Conservation (phyloP, 2,888 invertebrate species). For the Corbicula japonica region DNA sequence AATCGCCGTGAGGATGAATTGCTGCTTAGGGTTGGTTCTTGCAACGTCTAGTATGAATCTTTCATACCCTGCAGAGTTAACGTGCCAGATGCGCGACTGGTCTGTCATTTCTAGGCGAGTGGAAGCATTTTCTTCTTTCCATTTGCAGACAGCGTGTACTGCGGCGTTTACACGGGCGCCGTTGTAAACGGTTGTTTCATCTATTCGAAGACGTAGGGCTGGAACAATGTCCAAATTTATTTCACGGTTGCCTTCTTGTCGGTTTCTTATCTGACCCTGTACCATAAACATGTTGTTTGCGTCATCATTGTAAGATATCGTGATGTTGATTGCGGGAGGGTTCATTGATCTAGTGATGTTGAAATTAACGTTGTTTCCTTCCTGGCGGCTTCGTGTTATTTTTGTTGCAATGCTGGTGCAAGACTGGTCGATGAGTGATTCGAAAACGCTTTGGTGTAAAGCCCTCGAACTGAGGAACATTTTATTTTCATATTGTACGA, state of each 20-base stretch:
- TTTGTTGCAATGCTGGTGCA: constrained; percentile 9
- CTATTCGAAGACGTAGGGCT: constrained; percentile 52
- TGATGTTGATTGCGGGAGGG: constrained; percentile 59
- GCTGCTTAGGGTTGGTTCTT: constrained; percentile 28
- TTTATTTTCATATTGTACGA: constrained; percentile 6
- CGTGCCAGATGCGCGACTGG: constrained; percentile 62
- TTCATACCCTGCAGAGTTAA: no score
- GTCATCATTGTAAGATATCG: constrained; percentile 30
- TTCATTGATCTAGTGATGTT: constrained; percentile 42
- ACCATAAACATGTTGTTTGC: constrained; percentile 31
- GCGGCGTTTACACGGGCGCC: constrained; percentile 48
- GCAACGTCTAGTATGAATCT: constrained; percentile 67
- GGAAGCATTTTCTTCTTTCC: constrained; percentile 47
- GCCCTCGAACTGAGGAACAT: constrained; percentile 43
- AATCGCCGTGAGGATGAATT: constrained; percentile 67
- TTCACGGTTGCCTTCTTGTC: constrained; percentile 5
- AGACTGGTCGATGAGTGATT: constrained; percentile 49
- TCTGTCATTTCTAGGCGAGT: constrained; percentile 12
- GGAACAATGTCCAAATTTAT: constrained; percentile 71
- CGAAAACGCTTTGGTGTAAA: constrained; percentile 45
- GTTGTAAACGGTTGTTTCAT: constrained; percentile 19
- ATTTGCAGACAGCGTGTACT: constrained; percentile 68
- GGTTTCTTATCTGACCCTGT: constrained; percentile 8
- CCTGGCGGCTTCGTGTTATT: no score
- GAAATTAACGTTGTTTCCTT: constrained; percentile 8